These are phyloP conservation scores for Eretmochelys imbricata DNA, from an alignment of 2,113 vertebrate genomes.

Conservation along the genomic window DNA sequence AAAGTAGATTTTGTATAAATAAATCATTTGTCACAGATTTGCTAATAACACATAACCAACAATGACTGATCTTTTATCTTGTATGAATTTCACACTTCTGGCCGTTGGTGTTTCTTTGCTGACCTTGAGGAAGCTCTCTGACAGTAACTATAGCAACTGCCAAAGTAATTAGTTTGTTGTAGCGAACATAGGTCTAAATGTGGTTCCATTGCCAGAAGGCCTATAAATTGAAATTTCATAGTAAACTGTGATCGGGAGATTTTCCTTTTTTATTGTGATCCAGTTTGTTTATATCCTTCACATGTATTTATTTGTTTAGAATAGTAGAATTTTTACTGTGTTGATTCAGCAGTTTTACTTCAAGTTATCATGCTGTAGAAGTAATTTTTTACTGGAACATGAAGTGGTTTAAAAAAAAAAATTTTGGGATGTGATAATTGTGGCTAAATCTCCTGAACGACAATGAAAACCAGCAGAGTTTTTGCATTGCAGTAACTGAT, in stretches of 20 bases:
- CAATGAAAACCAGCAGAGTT: neutral
- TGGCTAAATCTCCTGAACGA: neutral
- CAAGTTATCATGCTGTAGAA: neutral
- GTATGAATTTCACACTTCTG: neutral
- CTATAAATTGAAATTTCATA: neutral
- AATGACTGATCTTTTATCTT: neutral
- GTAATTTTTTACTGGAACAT: neutral
- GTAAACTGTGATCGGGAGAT: neutral
- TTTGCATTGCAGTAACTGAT: neutral
- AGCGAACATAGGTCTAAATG: neutral
- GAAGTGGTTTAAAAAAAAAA: neutral
- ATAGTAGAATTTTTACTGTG: fast-evolving
- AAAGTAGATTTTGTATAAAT: neutral
- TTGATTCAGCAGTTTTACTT: neutral
- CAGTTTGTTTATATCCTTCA: neutral
- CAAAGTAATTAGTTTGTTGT: neutral
- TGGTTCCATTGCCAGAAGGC: neutral
- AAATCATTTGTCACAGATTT: fast-evolving
- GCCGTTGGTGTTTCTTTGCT: neutral
- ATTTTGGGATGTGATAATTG: neutral
- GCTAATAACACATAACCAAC: neutral
- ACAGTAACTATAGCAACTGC: neutral
- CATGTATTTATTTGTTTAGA: neutral
- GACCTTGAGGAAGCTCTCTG: neutral
- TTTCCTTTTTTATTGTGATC: neutral